A percentile compares a stretch with the other conserved stretches of the same genome.
These are phyloP conservation scores for Lichenostomus cassidix DNA, from an alignment of 2,113 vertebrate genomes.

Conservation along the genomic window DNA sequence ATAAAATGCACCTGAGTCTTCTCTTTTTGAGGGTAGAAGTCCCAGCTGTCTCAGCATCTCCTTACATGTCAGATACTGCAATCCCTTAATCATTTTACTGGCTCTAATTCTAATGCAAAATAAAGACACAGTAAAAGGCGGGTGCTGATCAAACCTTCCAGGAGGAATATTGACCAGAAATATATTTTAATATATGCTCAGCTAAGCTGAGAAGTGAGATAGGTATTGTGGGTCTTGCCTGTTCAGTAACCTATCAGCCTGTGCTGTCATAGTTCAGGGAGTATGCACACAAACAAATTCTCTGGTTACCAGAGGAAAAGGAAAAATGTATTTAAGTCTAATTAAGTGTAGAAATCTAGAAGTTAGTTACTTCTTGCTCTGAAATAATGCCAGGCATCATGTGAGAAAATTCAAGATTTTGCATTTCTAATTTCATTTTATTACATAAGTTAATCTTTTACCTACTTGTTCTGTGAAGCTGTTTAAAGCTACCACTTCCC, in stretches of 20 bases:
- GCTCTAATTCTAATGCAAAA: background rate
- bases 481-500: background rate
- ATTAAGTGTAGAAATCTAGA: background rate
- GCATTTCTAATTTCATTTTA: background rate
- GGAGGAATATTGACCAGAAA: background rate
- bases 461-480: background rate
- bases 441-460: background rate
- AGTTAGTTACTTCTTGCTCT: background rate
- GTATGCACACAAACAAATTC: rapidly evolving
- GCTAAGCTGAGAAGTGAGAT: background rate
- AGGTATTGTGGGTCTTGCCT: background rate
- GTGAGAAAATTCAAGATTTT: background rate
- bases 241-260: background rate
- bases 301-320: background rate
- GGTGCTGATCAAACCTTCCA: background rate
- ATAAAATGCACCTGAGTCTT: background rate
- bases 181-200: background rate
- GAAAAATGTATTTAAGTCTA: background rate
- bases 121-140: background rate
- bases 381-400: background rate
- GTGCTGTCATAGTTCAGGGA: background rate
- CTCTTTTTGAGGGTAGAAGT: background rate
- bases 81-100: background rate
- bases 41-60: background rate
- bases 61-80: background rate